These are phyloP conservation scores for Sitobion miscanthi DNA, from an alignment of 1,140 invertebrate genomes.

Conservation along the genomic window DNA sequence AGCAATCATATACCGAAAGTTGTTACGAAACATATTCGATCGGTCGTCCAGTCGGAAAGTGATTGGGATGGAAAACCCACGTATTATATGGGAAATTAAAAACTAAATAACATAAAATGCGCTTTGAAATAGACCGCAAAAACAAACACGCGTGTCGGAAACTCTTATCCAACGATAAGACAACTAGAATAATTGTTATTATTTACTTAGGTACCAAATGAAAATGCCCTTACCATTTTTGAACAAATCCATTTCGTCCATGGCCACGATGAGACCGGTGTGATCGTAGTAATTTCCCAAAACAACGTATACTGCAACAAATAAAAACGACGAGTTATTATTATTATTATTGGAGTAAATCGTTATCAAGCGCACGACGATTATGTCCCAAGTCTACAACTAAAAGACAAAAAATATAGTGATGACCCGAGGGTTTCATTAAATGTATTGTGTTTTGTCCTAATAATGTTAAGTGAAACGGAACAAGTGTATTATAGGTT, in stretches of 20 bases:
- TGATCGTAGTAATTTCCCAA: slow-evolving; percentile 88
- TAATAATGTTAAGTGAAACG: slow-evolving; percentile 38
- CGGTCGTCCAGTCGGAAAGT: background rate
- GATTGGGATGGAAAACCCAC: background rate
- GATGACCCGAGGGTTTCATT: background rate
- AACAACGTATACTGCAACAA: slow-evolving; percentile 86
- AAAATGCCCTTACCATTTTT: slow-evolving; percentile 72
- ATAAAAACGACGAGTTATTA: slow-evolving; percentile 56
- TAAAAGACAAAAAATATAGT: background rate
- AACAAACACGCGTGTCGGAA: background rate
- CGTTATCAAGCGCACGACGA: background rate
- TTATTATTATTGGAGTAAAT: background rate
- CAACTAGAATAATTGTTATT: background rate
- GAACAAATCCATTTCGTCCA: slow-evolving; percentile 82
- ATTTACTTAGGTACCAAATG: background rate
- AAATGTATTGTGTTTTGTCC: background rate
- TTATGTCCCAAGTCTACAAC: background rate
- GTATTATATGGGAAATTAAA: background rate
- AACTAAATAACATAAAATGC: background rate
- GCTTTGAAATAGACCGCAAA: background rate
- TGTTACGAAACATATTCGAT: background rate
- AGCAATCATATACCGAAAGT: background rate
- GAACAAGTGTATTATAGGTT: background rate
- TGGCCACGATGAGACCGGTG: slow-evolving; percentile 79
- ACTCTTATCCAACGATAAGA: background rate